A percentile compares a stretch with the other conserved stretches of the same genome.
Evolutionary conservation across 2,888 invertebrate genomes (phyloP).

Genomic region (Pterobdella sp.): DNA sequence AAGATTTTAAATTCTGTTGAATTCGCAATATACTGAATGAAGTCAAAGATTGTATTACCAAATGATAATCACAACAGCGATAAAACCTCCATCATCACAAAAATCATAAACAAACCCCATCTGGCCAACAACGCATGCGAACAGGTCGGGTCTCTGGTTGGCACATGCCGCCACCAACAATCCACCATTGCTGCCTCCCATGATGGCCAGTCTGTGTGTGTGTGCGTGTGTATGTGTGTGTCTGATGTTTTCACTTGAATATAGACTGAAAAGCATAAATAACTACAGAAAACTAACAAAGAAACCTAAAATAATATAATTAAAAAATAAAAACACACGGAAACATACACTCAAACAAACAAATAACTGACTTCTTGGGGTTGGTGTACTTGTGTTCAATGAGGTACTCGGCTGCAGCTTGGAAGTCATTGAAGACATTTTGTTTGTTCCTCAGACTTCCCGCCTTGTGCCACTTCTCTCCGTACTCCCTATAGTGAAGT

Average conservation of each 20-base stretch:
- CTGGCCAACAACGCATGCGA: slow-evolving; percentile 82
- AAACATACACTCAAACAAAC: neutral
- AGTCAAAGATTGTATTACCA: neutral
- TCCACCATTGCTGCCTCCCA: slow-evolving; percentile 95
- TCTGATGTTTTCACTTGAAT: too few species aligned
- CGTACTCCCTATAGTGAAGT: slow-evolving; percentile 70
- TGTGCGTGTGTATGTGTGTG: slow-evolving; percentile 2
- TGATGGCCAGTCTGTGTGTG: slow-evolving; percentile 62
- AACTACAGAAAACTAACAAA: neutral
- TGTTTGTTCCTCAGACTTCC: slow-evolving; percentile 86
- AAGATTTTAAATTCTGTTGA: too few species aligned
- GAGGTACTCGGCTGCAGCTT: slow-evolving; percentile 79
- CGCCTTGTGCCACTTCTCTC: slow-evolving; percentile 86
- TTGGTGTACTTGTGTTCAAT: slow-evolving; percentile 70
- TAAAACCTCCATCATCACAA: neutral
- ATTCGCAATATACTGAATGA: too few species aligned
- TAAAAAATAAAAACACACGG: slow-evolving; percentile 3
- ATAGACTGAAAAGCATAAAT: too few species aligned
- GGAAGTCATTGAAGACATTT: slow-evolving; percentile 94
- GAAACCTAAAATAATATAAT: neutral
- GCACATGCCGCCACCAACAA: slow-evolving; percentile 85
- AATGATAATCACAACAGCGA: neutral
- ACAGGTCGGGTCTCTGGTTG: slow-evolving; percentile 89
- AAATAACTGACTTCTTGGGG: slow-evolving; percentile 55
- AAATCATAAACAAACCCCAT: slow-evolving; percentile 64